phyloP scores from a whole-genome alignment of 2,797 vertebrate genomes.

The Sebastes matsubarae region DNA sequence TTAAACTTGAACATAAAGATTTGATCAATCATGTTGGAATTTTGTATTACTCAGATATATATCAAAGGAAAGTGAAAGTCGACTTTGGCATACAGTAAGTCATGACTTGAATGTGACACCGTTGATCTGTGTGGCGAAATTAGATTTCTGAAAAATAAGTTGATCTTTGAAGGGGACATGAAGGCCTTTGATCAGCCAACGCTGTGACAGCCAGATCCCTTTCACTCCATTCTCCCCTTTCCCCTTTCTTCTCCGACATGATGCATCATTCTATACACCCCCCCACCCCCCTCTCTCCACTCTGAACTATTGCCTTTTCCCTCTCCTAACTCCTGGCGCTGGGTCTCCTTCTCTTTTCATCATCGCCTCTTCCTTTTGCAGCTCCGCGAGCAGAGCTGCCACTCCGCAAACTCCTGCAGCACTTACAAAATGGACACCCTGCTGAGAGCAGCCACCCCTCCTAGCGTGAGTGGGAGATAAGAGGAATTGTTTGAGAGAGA shows the following conservation, averaged over 20 bases:
- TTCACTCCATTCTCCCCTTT: not conserved
- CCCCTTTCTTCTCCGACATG: not conserved
- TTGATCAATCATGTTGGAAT: slow-evolving; percentile 47
- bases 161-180: slow-evolving; percentile 13
- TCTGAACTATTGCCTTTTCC: not conserved
- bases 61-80: slow-evolving; percentile 37
- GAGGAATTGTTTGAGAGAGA: slow-evolving; percentile 28
- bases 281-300: not conserved
- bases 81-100: slow-evolving; percentile 1
- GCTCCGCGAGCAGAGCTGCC: slow-evolving; percentile 34
- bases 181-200: slow-evolving; percentile 31
- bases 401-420: slow-evolving; percentile 57
- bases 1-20: slow-evolving; percentile 44
- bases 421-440: slow-evolving; percentile 65
- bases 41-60: slow-evolving; percentile 44
- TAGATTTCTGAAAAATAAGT: slow-evolving; percentile 7
- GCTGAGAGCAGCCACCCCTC: slow-evolving; percentile 62
- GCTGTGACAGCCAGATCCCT: slow-evolving; percentile 1
- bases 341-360: slow-evolving; percentile 22
- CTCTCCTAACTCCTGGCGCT: not conserved
- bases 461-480: slow-evolving; percentile 60
- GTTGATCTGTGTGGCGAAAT: slow-evolving; percentile 10
- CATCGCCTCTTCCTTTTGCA: slow-evolving; percentile 21
- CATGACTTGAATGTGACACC: slow-evolving; percentile 13
- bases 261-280: not conserved